phyloP scores from a whole-genome alignment of 1,140 invertebrate genomes.

The Centruroides sculpturatus region DNA sequence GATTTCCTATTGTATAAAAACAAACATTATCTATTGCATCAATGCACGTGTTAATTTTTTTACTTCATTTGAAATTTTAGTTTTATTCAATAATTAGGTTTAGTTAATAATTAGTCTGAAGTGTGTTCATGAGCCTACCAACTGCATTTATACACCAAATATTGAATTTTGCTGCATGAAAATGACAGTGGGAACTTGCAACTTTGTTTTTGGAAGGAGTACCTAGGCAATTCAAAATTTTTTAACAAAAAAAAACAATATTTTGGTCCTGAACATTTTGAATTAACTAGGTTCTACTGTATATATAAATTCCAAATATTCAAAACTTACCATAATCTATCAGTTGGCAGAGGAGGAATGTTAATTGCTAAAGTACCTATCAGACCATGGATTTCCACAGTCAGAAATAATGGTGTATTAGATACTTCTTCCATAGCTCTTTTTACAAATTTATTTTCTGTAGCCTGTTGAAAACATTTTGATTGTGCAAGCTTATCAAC shows the following conservation, averaged over 20 bases:
- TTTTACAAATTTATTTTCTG: slow-evolving; percentile 39
- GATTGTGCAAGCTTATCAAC: slow-evolving; percentile 80
- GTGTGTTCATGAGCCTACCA: too few species aligned
- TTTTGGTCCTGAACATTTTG: too few species aligned
- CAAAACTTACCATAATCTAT: slow-evolving; percentile 61
- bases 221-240: not conserved
- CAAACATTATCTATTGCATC: too few species aligned
- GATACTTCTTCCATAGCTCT: slow-evolving; percentile 48
- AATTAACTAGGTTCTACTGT: not conserved
- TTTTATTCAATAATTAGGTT: too few species aligned
- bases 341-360: slow-evolving; percentile 81
- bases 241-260: not conserved
- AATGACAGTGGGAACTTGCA: too few species aligned
- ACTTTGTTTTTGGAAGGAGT: too few species aligned
- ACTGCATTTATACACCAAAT: too few species aligned
- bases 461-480: slow-evolving; percentile 69
- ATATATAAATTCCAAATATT: not conserved
- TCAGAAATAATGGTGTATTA: slow-evolving; percentile 76
- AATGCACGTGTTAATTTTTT: too few species aligned
- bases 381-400: slow-evolving; percentile 68
- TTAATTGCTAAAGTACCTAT: slow-evolving; percentile 70
- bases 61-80: too few species aligned
- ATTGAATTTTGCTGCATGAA: too few species aligned
- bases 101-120: too few species aligned
- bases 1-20: too few species aligned